A percentile compares a stretch with the other conserved stretches of the same genome.
Evolutionary conservation across 1,140 invertebrate genomes (phyloP).

Genomic region (Laupala kohalensis): DNA sequence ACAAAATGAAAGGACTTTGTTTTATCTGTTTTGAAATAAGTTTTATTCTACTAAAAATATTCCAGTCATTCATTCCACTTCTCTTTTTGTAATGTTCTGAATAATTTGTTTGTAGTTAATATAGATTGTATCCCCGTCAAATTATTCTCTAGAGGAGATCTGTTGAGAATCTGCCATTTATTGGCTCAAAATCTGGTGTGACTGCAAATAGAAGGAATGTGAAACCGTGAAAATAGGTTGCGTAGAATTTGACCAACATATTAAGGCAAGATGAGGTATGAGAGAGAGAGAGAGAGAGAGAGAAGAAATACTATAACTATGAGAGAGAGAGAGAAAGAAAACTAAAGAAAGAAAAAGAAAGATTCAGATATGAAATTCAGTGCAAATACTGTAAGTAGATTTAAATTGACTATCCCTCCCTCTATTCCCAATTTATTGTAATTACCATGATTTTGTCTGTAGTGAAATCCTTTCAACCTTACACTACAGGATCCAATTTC

Average conservation of each 20-base stretch:
- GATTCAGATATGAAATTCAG: slow-evolving; percentile 8
- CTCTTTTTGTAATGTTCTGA: slow-evolving; percentile 10
- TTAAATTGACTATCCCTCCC: neutral
- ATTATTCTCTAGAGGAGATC: neutral
- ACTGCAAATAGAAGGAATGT: neutral
- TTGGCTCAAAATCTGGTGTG: neutral
- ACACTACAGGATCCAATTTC: neutral
- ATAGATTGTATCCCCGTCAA: slow-evolving; percentile 1
- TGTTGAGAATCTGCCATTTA: neutral
- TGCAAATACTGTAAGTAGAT: slow-evolving; percentile 13
- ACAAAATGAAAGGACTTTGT: neutral
- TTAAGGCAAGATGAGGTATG: neutral
- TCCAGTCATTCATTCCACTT: slow-evolving; percentile 16
- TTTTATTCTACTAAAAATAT: slow-evolving; percentile 3
- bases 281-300: neutral
- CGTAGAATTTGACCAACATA: neutral
- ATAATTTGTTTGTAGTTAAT: neutral
- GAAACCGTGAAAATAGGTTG: neutral
- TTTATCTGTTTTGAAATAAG: slow-evolving; percentile 6
- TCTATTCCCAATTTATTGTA: slow-evolving; percentile 10
- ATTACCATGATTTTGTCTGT: slow-evolving; percentile 3
- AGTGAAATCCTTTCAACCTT: neutral
- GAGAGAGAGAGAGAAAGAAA: neutral
- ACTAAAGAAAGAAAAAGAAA: neutral
- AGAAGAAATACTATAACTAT: neutral